A percentile compares a stretch with the other conserved stretches of the same genome.
Evolutionary conservation across 1,140 invertebrate genomes (phyloP).

Genomic region (Rhopalosiphum maidis): DNA sequence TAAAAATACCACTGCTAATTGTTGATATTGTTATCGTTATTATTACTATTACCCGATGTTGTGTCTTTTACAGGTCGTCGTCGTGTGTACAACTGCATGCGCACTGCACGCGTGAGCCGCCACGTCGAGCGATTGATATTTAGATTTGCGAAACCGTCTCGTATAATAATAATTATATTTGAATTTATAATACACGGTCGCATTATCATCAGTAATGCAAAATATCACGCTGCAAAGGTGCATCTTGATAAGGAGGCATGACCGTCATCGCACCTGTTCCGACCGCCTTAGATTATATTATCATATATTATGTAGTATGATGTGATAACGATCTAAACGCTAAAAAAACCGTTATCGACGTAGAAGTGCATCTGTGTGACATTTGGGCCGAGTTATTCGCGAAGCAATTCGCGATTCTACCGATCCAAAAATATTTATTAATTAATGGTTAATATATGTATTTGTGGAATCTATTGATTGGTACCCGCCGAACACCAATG

Average conservation of each 20-base stretch:
- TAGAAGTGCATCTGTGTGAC: neutral
- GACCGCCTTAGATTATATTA: neutral
- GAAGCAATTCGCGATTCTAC: no score
- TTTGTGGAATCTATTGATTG: neutral
- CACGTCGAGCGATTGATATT: neutral
- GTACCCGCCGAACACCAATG: neutral
- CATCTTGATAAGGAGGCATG: neutral
- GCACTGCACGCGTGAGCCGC: no score
- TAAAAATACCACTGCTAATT: slow-evolving; percentile 4
- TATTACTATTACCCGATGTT: neutral
- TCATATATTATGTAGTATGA: neutral
- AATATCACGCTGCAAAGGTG: neutral
- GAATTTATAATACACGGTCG: neutral
- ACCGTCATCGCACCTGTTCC: neutral
- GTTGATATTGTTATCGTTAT: neutral
- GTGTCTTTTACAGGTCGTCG: neutral
- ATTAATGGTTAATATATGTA: neutral
- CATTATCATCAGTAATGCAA: neutral
- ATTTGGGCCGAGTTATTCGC: neutral
- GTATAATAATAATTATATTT: neutral
- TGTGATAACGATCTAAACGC: neutral
- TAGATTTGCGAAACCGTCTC: neutral
- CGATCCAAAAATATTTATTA: neutral
- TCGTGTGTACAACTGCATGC: neutral
- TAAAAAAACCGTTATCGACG: neutral